Conservation (phyloP, 2,797 vertebrate genomes). For the Lithobates pipiens region DNA sequence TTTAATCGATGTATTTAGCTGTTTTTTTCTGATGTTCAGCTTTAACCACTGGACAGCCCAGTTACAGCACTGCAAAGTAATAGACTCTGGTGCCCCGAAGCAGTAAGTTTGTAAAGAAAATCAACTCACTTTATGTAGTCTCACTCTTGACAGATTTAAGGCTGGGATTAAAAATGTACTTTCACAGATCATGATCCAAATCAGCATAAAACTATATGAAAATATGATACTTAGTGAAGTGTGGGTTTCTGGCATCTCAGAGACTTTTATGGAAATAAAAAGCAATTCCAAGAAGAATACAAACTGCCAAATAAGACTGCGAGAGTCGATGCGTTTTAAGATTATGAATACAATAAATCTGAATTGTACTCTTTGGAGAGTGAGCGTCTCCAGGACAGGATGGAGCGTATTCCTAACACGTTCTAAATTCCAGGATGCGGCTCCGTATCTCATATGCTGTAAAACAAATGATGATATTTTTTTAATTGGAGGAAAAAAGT, state of each 20-base stretch:
- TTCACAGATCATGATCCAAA: constrained; percentile 57
- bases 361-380: constrained; percentile 23
- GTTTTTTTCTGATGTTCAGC: neutral
- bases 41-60: constrained; percentile 14
- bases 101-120: constrained; percentile 58
- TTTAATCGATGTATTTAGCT: neutral
- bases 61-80: constrained; percentile 13
- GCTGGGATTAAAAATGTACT: constrained; percentile 59
- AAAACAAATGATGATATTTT: constrained; percentile 29
- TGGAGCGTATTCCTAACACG: constrained; percentile 5
- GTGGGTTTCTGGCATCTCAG: constrained; percentile 53
- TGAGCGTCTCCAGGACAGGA: constrained; percentile 29
- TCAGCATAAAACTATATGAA: constrained; percentile 56
- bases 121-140: constrained; percentile 59
- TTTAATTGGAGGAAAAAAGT: constrained; percentile 16
- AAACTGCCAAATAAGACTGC: constrained; percentile 54
- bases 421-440: constrained; percentile 24
- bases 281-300: constrained; percentile 55
- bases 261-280: constrained; percentile 58
- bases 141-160: constrained; percentile 55
- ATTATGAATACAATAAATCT: constrained; percentile 57
- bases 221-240: constrained; percentile 56
- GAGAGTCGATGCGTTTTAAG: constrained; percentile 49
- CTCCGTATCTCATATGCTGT: constrained; percentile 8
- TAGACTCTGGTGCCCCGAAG: constrained; percentile 42